Percentiles rank a stretch among this genome's conserved stretches.
These are phyloP conservation scores for Chaenocephalus aceratus DNA, from an alignment of 2,113 vertebrate species.

Conservation along the genomic window DNA sequence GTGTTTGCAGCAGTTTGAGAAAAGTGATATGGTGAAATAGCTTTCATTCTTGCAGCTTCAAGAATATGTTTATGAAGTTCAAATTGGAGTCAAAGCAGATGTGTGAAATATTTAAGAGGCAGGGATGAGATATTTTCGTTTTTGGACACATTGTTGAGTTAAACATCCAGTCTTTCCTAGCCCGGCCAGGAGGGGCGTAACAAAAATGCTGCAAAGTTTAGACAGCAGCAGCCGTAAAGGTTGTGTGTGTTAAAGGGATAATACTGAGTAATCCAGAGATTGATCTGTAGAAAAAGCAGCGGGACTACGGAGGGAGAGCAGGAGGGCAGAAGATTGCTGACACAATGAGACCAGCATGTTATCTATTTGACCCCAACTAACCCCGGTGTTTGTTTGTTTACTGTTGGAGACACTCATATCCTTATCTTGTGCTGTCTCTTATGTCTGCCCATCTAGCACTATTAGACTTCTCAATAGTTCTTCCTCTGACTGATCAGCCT, in stretches of 20 bases:
- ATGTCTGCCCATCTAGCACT: conserved; percentile 25
- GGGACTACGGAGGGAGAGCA: conserved; percentile 30
- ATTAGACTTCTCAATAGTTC: conserved; percentile 22
- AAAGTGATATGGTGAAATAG: background rate
- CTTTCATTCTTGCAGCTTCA: conserved; percentile 8
- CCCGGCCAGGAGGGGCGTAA: background rate
- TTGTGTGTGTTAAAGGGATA: conserved; percentile 40
- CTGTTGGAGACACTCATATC: conserved; percentile 55
- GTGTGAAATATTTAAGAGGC: background rate
- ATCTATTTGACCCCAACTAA: conserved; percentile 70
- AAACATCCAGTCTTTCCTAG: background rate
- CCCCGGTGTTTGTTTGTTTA: conserved; percentile 40
- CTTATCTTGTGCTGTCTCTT: conserved; percentile 54
- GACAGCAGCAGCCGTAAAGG: conserved; percentile 20
- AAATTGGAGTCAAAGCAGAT: background rate
- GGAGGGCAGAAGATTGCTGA: conserved; percentile 57
- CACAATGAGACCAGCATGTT: conserved; percentile 46
- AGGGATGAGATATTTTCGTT: too few species aligned
- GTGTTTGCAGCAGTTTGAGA: conserved; percentile 4
- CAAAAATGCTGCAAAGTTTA: conserved; percentile 16
- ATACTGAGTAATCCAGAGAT: conserved; percentile 32
- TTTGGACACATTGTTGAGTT: background rate
- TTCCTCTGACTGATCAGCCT: background rate
- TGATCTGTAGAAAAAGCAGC: conserved; percentile 26
- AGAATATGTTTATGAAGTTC: background rate